Evolutionary conservation across 1,140 invertebrate genomes (phyloP).

Genomic region (Drosophila repleta): DNA sequence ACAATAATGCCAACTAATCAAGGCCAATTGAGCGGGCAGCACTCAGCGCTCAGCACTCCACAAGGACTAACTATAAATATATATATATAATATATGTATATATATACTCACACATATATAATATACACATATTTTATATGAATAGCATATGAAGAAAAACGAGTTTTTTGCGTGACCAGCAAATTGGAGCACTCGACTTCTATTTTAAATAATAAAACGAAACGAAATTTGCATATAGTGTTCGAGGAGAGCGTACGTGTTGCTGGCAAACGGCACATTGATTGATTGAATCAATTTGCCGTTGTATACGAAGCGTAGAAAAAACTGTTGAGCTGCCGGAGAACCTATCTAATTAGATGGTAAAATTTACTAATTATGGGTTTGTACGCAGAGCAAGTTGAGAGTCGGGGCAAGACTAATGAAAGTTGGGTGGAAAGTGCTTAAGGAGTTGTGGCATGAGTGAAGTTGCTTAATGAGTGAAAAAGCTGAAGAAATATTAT

Average conservation of each 20-base stretch:
- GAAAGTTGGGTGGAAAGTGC: too few species aligned
- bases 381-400: too few species aligned
- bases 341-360: slow-evolving; percentile 1
- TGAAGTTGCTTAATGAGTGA: too few species aligned
- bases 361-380: neutral
- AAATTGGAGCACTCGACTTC: slow-evolving; percentile 59
- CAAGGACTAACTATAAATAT: neutral
- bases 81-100: slow-evolving; percentile 1
- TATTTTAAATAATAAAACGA: slow-evolving; percentile 39
- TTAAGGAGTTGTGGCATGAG: too few species aligned
- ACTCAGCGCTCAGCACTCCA: slow-evolving; percentile 43
- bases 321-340: neutral
- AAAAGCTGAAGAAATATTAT: too few species aligned
- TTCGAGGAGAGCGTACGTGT: slow-evolving; percentile 1
- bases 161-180: slow-evolving; percentile 71
- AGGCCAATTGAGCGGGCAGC: slow-evolving; percentile 48
- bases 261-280: slow-evolving; percentile 17
- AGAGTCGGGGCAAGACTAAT: too few species aligned
- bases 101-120: slow-evolving; percentile 14
- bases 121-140: slow-evolving; percentile 43
- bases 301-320: neutral
- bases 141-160: slow-evolving; percentile 77
- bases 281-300: slow-evolving; percentile 33
- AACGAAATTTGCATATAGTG: slow-evolving; percentile 8
- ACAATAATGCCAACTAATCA: slow-evolving; percentile 59